Evolutionary conservation across 2,888 invertebrate species (phyloP), one percentile per base, ranked within the genome.

Genomic region (Tenthredo notha): DNA sequence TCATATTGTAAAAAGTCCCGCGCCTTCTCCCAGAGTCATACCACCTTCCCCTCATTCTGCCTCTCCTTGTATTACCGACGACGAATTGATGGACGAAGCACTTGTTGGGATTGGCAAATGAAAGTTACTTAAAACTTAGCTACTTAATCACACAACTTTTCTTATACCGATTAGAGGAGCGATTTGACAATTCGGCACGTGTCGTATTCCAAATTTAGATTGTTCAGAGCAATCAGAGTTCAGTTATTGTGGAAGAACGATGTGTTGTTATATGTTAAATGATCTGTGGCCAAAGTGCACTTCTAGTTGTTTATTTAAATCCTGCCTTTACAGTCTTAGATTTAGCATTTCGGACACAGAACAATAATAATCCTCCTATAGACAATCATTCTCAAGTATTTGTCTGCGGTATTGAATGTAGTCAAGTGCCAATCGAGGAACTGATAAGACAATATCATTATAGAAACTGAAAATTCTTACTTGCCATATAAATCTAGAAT

Each of bases 51-150:
- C 95, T 1, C 95, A 95, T 89, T 95, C 97, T 40, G 96, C 96
- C 88, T 97, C 97, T 7, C 97, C 97, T 25, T 96, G 97, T 90
- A 97, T 97, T 89, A 97, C 98, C 74, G 98, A 98, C 91, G 98
- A 98, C 92, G 98, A 98, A 91, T 95, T 98, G 29, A 98, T 98
- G 97, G 98, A 98, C 93, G 98, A 97, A 92, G 97, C 97, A 7
- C 94, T 98, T 78, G 96, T 97, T 83, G 97, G 97, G 10, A 95
- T 96, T 90, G 96, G 97, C 67, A 97, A 97, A 95, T 97, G 95
- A 95, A 93, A 92, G 88, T 91, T 92, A 91, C 90, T 91, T 80
- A 90, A 90, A 88, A 84, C 85, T 67, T 89, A 88, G 87, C 84
- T 84, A 86, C 86, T 85, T 78, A 88, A 88, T 88, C 87, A 37